Base-by-base conservation (phyloP, 2,113 vertebrate genomes). In the Ptilonorhynchus violaceus region DNA sequence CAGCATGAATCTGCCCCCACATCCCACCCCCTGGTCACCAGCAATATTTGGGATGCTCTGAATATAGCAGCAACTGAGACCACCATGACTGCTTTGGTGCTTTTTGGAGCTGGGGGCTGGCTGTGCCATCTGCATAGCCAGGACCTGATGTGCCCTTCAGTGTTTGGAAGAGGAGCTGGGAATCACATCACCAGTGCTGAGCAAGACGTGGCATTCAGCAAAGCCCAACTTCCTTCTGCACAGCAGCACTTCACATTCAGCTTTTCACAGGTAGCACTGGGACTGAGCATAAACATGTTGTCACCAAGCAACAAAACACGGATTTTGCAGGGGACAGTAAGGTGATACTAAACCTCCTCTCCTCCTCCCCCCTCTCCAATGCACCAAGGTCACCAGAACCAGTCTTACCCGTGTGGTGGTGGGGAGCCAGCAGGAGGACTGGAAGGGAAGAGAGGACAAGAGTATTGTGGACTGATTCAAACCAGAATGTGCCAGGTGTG, bases 291-390 rank as follows among this genome's bases (percentile, higher is more conserved):
- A 58, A 58, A 88, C 59, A 78, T 44, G 22, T 63, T 93, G 94
- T 94, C 95, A 88, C 83, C 74, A 95, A 95, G 92, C 95, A 95
- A 94, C 82, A 94, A 88, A 95, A 69, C 70, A 53, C 4, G 1
- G 56, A 56, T 90, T 95, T 83, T 88, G 42, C 67, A 85, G 75
- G 79, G 83, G 79, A 41, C 13, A 47, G 35, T 12, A 63, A 86
- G 76, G 68, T 90, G 88, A 72, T 50, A 53, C 39, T 55, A 47
- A 88, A 70, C 19, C 25, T 86, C 49, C 50, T 82, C 64, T 69
- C 64, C 50, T 91, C 25, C 20, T 60, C 37, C 46, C 10, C 75
- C 27, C 14, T 83, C 47, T 80, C 31, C 67, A 63, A 1, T 22
- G 28, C 35, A 37, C 50, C 42, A 12, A 30, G 49, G 53, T 56